Evolutionary conservation across 1,140 invertebrate species (phyloP).

Genomic region (Dendroctonus valens): DNA sequence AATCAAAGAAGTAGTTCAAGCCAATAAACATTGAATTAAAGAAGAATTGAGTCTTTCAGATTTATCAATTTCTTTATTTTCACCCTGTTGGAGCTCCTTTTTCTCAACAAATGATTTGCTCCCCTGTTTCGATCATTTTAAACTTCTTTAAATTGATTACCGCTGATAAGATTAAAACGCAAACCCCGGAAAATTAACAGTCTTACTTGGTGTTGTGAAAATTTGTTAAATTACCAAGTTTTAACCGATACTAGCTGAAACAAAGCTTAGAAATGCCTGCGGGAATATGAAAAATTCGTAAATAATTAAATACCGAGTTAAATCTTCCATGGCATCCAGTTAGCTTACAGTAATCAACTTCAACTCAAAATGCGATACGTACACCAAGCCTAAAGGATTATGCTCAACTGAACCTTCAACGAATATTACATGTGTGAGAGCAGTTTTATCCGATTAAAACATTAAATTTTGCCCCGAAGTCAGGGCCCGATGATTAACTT

Average conservation of each 20-base stretch:
- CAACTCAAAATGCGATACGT: neutral
- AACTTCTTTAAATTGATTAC: slow-evolving; percentile 14
- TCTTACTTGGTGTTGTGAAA: neutral
- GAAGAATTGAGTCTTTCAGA: slow-evolving; percentile 38
- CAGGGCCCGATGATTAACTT: slow-evolving; percentile 31
- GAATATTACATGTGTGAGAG: slow-evolving; percentile 32
- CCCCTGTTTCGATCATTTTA: slow-evolving; percentile 15
- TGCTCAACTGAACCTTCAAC: slow-evolving; percentile 13
- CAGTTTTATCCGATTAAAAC: slow-evolving; percentile 37
- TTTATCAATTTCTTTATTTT: slow-evolving; percentile 38
- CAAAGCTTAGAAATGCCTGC: no score
- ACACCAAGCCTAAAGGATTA: slow-evolving; percentile 3
- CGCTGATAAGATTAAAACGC: slow-evolving; percentile 12
- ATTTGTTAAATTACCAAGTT: neutral
- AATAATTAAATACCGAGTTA: no score
- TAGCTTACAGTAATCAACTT: slow-evolving; percentile 12
- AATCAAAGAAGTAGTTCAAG: slow-evolving; percentile 39
- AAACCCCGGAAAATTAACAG: slow-evolving; percentile 25
- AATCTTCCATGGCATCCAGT: slow-evolving; percentile 1
- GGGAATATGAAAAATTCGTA: no score
- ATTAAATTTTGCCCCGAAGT: slow-evolving; percentile 34
- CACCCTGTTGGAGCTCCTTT: slow-evolving; percentile 9
- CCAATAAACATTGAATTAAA: slow-evolving; percentile 41
- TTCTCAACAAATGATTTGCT: slow-evolving; percentile 18
- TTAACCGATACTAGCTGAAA: neutral